phyloP scores from a whole-genome alignment of 2,888 invertebrate species.

The Papilio gigon region DNA sequence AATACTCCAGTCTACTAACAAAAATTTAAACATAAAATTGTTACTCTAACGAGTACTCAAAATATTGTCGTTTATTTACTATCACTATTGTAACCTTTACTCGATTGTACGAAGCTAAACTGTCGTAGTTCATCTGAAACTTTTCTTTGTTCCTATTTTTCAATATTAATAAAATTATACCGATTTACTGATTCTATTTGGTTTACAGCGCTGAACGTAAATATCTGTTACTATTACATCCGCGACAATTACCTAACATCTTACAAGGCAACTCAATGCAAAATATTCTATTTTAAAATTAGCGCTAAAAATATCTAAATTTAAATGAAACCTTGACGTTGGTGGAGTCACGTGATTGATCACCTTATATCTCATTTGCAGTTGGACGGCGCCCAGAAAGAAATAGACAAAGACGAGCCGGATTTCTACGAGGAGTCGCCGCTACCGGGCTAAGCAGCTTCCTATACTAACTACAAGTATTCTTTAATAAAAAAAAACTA shows the following conservation, averaged over 20 bases:
- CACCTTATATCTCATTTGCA: constrained; percentile 57
- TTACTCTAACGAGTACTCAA: too few species aligned
- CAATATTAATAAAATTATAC: too few species aligned
- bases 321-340: constrained; percentile 39
- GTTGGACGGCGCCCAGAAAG: constrained; percentile 94
- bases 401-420: constrained; percentile 92
- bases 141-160: too few species aligned
- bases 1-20: neutral
- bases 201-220: neutral
- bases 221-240: neutral
- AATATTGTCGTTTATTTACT: too few species aligned
- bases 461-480: neutral
- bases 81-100: too few species aligned
- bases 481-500: neutral
- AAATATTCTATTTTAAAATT: constrained; percentile 34
- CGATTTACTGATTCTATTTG: neutral
- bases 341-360: constrained; percentile 31
- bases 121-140: too few species aligned
- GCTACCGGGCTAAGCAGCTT: constrained; percentile 85
- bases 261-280: constrained; percentile 25
- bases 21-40: neutral
- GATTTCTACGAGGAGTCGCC: constrained; percentile 97
- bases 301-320: constrained; percentile 37
- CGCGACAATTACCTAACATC: constrained; percentile 3
- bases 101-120: too few species aligned